These are phyloP conservation scores for Margarornis squamiger DNA, from an alignment of 2,797 vertebrate species.

Conservation along the genomic window DNA sequence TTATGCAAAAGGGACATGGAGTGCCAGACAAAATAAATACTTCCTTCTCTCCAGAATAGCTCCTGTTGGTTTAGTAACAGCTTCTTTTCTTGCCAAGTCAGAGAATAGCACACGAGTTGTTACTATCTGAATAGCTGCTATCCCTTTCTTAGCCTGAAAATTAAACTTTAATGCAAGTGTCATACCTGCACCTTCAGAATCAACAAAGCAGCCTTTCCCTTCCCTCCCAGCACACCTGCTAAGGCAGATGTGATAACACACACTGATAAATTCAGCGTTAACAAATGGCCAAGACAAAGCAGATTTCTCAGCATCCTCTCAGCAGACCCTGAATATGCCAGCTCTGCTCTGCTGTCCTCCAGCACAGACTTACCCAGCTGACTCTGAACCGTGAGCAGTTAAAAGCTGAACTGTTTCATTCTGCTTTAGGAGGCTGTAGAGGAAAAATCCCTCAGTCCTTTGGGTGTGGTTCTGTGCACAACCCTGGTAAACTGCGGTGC, in stretches of 20 bases:
- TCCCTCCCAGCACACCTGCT: not conserved
- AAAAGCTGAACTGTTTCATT: not conserved
- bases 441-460: not conserved
- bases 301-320: not conserved
- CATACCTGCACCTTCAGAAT: not conserved
- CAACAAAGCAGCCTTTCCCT: not conserved
- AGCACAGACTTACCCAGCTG: not conserved
- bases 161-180: not conserved
- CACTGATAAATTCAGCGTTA: not conserved
- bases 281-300: not conserved
- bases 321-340: not conserved
- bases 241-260: not conserved
- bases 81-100: not conserved
- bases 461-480: not conserved
- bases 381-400: accelerated
- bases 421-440: not conserved
- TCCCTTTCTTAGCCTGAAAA: not conserved
- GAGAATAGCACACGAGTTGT: not conserved
- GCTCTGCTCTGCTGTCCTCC: not conserved
- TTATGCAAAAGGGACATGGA: not conserved
- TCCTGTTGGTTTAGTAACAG: not conserved
- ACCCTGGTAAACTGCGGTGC: not conserved
- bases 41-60: not conserved
- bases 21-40: constrained; percentile 11
- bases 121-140: not conserved